A percentile compares a stretch with the other conserved stretches of the same genome.
phyloP scores from a whole-genome alignment of 2,797 vertebrate genomes.

The Caiman crocodilus region DNA sequence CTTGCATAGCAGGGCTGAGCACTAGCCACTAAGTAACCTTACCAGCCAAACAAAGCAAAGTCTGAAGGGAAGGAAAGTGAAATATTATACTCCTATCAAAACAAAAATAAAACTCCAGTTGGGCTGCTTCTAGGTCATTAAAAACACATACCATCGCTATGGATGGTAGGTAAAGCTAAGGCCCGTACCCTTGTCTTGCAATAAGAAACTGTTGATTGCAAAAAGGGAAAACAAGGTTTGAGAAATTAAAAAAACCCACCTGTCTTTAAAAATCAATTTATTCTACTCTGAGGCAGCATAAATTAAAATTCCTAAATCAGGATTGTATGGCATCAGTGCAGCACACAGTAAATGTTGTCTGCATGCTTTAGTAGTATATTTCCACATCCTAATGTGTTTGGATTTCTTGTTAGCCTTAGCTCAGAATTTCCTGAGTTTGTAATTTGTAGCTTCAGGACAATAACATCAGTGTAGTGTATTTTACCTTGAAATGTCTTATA shows the following conservation, averaged over 20 bases:
- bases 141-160: slow-evolving; percentile 17
- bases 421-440: not conserved
- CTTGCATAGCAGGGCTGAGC: not conserved
- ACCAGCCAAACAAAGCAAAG: slow-evolving; percentile 43
- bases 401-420: not conserved
- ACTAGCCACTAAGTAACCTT: not conserved
- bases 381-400: not conserved
- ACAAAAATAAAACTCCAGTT: not conserved
- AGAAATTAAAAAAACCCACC: not conserved
- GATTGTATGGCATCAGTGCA: not conserved
- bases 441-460: not conserved
- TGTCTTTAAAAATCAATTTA: not conserved
- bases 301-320: not conserved
- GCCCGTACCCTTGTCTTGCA: not conserved
- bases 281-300: not conserved
- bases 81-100: not conserved
- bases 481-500: not conserved
- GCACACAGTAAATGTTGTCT: not conserved
- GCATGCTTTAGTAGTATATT: not conserved
- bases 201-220: slow-evolving; percentile 20
- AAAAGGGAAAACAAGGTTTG: not conserved
- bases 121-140: slow-evolving; percentile 6
- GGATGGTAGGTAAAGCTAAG: slow-evolving; percentile 3
- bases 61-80: slow-evolving; percentile 26
- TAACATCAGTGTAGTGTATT: not conserved